Evolutionary conservation across 2,888 invertebrate genomes (phyloP).

Genomic region (Pocota personata): DNA sequence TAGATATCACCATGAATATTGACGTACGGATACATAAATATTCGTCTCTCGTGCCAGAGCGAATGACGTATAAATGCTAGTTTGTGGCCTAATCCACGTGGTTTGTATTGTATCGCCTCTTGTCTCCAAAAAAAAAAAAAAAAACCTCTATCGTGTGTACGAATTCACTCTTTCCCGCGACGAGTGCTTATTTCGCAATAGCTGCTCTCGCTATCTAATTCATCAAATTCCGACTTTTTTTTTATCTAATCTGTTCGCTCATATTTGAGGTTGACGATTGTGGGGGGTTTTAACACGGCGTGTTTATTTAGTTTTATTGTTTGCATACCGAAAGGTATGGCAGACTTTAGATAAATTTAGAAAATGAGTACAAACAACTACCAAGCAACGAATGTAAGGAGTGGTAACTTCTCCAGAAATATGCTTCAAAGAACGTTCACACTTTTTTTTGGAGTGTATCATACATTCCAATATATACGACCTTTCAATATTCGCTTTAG

Average conservation of each 20-base stretch:
- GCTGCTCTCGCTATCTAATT: neutral
- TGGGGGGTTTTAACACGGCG: neutral
- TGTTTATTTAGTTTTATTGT: neutral
- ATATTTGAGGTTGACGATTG: neutral
- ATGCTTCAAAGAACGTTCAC: constrained; percentile 20
- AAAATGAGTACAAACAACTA: neutral
- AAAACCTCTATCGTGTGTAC: neutral
- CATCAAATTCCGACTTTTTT: constrained; percentile 7
- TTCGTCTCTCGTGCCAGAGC: neutral
- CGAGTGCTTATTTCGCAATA: neutral
- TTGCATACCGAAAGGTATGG: neutral
- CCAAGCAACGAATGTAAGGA: neutral
- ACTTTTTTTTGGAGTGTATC: neutral
- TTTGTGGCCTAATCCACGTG: neutral
- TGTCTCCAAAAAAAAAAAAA: neutral
- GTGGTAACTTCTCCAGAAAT: neutral
- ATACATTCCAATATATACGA: neutral
- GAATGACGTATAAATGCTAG: neutral
- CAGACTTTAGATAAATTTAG: neutral
- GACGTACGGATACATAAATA: neutral
- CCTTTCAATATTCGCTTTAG: neutral
- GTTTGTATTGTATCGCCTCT: neutral
- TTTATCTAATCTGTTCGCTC: constrained; percentile 13
- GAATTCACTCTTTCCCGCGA: neutral
- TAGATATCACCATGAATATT: neutral